Evolutionary conservation across 2,113 vertebrate species (phyloP).

Genomic region (Semicossyphus pulcher): DNA sequence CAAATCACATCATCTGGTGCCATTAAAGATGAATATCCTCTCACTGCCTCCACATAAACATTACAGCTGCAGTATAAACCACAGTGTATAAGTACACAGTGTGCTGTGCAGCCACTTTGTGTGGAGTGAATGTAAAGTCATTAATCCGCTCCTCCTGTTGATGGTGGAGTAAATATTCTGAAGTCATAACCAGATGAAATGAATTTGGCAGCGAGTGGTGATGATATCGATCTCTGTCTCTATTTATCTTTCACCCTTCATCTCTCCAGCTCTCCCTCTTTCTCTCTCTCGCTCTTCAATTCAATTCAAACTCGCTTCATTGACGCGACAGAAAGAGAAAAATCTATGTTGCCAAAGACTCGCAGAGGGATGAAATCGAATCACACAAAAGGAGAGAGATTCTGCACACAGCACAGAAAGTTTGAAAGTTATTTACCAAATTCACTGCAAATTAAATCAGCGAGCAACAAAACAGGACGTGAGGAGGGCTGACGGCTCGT

Average conservation of each 20-base stretch:
- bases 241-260: conserved; percentile 30
- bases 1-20: conserved; percentile 15
- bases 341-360: neutral
- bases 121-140: neutral
- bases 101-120: neutral
- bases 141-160: neutral
- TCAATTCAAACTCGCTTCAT: conserved; percentile 13
- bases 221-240: conserved; percentile 37
- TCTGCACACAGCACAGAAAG: neutral
- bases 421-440: neutral
- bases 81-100: neutral
- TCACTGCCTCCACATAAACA: neutral
- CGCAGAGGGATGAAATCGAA: neutral
- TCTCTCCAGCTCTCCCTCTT: neutral
- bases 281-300: neutral
- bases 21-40: neutral
- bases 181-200: conserved; percentile 38
- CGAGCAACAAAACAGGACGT: neutral
- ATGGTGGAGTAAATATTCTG: conserved; percentile 17
- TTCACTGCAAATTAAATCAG: neutral
- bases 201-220: conserved; percentile 12
- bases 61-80: neutral
- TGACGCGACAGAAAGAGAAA: neutral
- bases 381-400: neutral
- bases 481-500: neutral